Percentiles rank a stretch among this genome's conserved stretches.
These are phyloP conservation scores for Sternotherus odoratus DNA, from an alignment of 2,797 vertebrate genomes.

Conservation along the genomic window DNA sequence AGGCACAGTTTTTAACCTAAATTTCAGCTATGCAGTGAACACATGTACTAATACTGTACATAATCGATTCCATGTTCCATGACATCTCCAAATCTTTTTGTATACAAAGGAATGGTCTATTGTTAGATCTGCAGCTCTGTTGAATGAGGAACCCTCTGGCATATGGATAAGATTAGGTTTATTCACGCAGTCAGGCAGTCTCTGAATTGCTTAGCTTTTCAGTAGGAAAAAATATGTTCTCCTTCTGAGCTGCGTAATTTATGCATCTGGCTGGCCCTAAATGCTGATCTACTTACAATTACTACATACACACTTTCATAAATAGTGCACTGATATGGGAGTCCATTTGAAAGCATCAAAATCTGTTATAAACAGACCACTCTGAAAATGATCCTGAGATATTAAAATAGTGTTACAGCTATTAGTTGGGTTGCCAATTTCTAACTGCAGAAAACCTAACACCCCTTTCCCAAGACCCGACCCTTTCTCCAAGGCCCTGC, in stretches of 20 bases:
- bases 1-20: background rate
- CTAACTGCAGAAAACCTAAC: too few relatives aligned
- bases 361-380: background rate
- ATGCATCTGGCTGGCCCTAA: background rate
- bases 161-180: background rate
- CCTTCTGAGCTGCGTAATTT: background rate
- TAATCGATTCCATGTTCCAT: background rate
- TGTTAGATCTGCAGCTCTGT: background rate
- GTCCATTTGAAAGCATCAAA: background rate
- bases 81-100: background rate
- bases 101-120: rapidly evolving
- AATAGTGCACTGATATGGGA: background rate
- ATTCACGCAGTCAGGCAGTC: background rate
- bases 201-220: background rate
- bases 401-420: background rate
- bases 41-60: background rate
- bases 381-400: background rate
- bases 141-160: background rate
- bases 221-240: rapidly evolving
- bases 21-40: background rate
- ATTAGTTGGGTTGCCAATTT: background rate
- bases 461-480: too few relatives aligned
- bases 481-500: too few relatives aligned
- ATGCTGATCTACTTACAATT: constrained; percentile 24
- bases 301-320: background rate